Percentiles rank a stretch among this genome's conserved stretches.
Conservation (phyloP, 2,113 vertebrate species). For the Aythya baeri region DNA sequence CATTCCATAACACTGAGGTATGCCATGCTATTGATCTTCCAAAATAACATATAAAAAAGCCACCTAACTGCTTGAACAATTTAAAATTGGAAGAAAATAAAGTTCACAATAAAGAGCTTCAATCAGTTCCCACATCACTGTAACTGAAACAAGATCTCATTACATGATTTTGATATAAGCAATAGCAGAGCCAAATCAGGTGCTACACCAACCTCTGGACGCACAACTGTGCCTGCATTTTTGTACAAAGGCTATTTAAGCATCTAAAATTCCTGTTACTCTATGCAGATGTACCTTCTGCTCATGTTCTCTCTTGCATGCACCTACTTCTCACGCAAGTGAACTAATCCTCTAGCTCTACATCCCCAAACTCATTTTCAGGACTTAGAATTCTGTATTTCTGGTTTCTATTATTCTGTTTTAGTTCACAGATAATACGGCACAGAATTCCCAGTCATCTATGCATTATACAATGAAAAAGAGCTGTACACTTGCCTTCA, state of each 20-base stretch:
- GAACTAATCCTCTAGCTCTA: not conserved
- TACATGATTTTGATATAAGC: rapidly evolving
- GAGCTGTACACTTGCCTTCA: not conserved
- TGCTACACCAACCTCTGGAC: not conserved
- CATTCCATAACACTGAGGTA: not conserved
- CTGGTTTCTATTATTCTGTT: not conserved
- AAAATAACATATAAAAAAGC: not conserved
- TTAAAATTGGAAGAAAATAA: not conserved
- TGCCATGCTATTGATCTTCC: not conserved
- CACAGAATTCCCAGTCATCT: not conserved
- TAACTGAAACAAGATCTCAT: rapidly evolving
- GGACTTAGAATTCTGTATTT: not conserved
- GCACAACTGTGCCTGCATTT: not conserved
- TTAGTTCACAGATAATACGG: not conserved
- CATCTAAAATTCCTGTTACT: not conserved
- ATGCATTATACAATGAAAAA: not conserved
- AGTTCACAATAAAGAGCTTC: not conserved
- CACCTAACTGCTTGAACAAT: not conserved
- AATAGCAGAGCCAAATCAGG: not conserved
- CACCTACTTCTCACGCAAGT: not conserved
- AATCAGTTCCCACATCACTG: not conserved
- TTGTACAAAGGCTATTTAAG: not conserved
- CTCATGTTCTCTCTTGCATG: not conserved
- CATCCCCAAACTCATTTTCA: not conserved
- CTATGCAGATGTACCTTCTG: not conserved